A percentile compares a stretch with the other conserved stretches of the same genome.
These are phyloP conservation scores for Drosophila sechellia DNA, from an alignment of 1,140 invertebrate species.

Conservation along the genomic window DNA sequence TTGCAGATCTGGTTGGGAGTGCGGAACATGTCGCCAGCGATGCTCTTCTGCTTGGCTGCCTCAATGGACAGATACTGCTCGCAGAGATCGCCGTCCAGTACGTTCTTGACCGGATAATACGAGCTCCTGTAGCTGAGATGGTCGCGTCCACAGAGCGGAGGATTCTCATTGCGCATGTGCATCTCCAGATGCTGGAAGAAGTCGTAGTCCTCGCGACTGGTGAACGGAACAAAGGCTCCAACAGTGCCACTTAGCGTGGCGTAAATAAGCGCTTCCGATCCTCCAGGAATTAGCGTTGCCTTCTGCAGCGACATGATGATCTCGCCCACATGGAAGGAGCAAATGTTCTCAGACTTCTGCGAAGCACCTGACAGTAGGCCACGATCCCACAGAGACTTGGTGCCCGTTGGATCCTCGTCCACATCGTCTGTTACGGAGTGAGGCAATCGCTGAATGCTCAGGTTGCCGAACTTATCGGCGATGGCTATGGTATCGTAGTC, in stretches of 20 bases:
- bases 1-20: conserved; percentile 98
- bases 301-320: conserved; percentile 95
- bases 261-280: conserved; percentile 97
- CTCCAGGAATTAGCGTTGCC: conserved; percentile 98
- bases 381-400: conserved; percentile 99
- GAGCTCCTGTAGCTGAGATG: conserved; percentile 98
- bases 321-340: conserved; percentile 98
- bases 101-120: conserved; percentile 99
- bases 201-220: conserved; percentile 99
- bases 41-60: conserved; percentile 95
- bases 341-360: conserved; percentile 97
- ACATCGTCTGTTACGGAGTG: conserved; percentile 97
- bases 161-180: conserved; percentile 99
- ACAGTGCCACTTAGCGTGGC: conserved; percentile 97
- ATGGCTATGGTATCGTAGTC: conserved; percentile 99
- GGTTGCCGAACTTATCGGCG: conserved; percentile 99
- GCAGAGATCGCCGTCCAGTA: conserved; percentile 99
- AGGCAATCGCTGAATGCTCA: conserved; percentile 95
- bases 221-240: conserved; percentile 98
- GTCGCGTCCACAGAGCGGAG: conserved; percentile 98
- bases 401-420: conserved; percentile 99
- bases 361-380: conserved; percentile 98
- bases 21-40: conserved; percentile 96
- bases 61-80: conserved; percentile 99
- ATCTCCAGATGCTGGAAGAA: conserved; percentile 99